These are phyloP conservation scores for Esox masquinongy DNA, from an alignment of 2,797 vertebrate species.

Conservation along the genomic window DNA sequence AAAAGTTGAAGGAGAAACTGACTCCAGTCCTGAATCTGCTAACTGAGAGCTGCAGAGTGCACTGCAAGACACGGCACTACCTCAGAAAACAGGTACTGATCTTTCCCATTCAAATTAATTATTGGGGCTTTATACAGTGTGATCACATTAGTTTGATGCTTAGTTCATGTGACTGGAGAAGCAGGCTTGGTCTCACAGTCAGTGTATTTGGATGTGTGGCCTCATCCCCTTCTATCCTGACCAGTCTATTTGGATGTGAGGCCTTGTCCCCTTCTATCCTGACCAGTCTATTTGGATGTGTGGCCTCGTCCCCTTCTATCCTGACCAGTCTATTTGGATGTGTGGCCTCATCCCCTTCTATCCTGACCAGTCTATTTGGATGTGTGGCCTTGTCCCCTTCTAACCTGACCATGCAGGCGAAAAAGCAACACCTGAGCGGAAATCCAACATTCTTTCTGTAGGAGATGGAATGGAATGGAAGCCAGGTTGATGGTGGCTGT, in stretches of 20 bases:
- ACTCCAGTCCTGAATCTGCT: conserved; percentile 80
- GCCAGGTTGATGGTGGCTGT: too few relatives aligned
- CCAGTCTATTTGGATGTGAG: background rate
- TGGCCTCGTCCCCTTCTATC: too few relatives aligned
- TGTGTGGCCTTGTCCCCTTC: background rate
- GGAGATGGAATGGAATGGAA: too few relatives aligned
- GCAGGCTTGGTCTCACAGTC: background rate
- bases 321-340: too few relatives aligned
- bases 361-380: background rate
- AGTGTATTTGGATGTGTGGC: background rate
- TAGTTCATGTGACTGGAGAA: background rate
- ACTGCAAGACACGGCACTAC: conserved; percentile 79
- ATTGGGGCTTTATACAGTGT: background rate
- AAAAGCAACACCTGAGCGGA: too few relatives aligned
- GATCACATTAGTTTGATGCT: background rate
- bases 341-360: too few relatives aligned
- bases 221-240: too few relatives aligned
- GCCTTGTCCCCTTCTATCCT: too few relatives aligned
- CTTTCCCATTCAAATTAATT: background rate
- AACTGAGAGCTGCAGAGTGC: conserved; percentile 77
- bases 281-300: background rate
- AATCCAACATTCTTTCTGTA: too few relatives aligned
- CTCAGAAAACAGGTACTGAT: conserved; percentile 74
- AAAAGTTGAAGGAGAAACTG: conserved; percentile 74
- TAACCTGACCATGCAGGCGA: too few relatives aligned